Evolutionary conservation across 2,113 vertebrate species (phyloP), one percentile per base, ranked within the genome.

Genomic region (Bucco capensis): DNA sequence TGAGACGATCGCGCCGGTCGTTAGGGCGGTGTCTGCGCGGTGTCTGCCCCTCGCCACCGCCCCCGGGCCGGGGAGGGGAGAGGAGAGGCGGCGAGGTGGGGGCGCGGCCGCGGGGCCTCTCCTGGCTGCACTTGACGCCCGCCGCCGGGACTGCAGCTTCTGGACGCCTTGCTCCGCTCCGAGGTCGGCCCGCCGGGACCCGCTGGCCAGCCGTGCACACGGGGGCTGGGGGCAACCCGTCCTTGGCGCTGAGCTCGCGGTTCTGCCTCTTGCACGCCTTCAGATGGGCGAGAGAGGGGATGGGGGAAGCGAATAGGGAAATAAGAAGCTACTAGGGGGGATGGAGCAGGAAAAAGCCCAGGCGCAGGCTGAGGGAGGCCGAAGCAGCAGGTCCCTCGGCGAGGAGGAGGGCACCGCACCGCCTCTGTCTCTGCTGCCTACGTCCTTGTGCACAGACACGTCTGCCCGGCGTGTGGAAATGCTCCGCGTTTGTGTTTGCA

Each of bases 261-360:
- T 12, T 50, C 23, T 61, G 72, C 33, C 22, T 51, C 69, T 72
- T 12, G 57, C 57, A 28, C 38, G 84, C 57, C 71, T 56, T 71
- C 24, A 72, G 77, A 19, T 67, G 24, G 47, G 23, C 40, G 14
- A n/a, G 54, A 85, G 38, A 40, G 16, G 38, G 25, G 17, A 10
- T 2, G 35, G 30, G 56, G 16, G n/a, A 47, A n/a, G 37, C 8
- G 44, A 25, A 12, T 5, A 19, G 28, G 2, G 40, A 38, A 44
- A 46, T 67, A 31, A 22, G n/a, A 46, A 15, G 3, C 21, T 7
- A 4, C 4, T 0, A 8, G 3, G 33, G 11, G 25, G 23, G 9
- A 6, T 6, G 62, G 49, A 58, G 35, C 31, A 7, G 19, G 6
- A 17, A 10, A 5, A 8, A 74, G 6, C 15, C 23, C 14, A 12